These are phyloP conservation scores for Muraenolepis orangiensis DNA, from an alignment of 2,797 vertebrate genomes.

Conservation along the genomic window DNA sequence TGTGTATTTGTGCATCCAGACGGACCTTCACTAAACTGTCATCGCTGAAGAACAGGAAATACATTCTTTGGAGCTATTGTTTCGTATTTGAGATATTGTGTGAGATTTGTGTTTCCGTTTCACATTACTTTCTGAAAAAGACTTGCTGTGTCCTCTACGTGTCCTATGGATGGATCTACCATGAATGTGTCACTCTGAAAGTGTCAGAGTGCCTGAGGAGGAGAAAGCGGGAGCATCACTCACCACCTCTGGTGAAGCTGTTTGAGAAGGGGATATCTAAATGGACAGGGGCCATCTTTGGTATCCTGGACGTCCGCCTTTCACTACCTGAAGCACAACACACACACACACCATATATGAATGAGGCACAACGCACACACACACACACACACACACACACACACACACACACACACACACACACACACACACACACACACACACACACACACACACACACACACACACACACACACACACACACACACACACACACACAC, in stretches of 20 bases:
- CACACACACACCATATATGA: not conserved
- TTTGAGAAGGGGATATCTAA: conserved; percentile 93
- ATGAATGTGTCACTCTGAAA: too few relatives aligned
- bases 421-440: too few relatives aligned
- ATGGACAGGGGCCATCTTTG: conserved; percentile 94
- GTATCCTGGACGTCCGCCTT: conserved; percentile 87
- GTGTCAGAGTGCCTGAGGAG: not conserved
- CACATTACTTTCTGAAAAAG: not conserved
- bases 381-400: not conserved
- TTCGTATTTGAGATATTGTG: not conserved
- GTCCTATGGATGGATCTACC: not conserved
- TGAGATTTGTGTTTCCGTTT: not conserved
- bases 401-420: too few relatives aligned
- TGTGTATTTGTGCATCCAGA: not conserved
- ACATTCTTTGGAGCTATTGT: too few relatives aligned
- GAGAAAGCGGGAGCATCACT: conserved; percentile 59
- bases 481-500: not conserved
- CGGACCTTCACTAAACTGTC: too few relatives aligned
- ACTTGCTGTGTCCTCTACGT: not conserved
- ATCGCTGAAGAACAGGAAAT: too few relatives aligned
- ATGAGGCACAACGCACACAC: conserved; percentile 33
- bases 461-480: conserved; percentile 14
- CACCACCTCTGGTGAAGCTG: conserved; percentile 97
- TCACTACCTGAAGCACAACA: conserved; percentile 81
- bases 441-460: too few relatives aligned